Conservation (phyloP, 2,797 vertebrate genomes). For the Sorex maritimensis region DNA sequence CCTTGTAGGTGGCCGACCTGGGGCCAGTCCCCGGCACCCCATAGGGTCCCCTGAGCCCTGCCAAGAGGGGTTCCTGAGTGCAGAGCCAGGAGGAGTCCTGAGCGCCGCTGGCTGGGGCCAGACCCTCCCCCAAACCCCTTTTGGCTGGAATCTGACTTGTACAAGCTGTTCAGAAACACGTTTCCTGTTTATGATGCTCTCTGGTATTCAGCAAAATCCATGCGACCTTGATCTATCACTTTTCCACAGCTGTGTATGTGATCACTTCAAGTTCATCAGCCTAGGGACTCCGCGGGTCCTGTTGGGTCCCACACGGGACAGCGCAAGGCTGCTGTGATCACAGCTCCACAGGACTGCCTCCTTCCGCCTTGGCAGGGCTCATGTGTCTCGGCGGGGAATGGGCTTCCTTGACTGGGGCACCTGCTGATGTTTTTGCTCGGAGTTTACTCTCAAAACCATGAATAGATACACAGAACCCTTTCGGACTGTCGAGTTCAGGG, state of each 20-base stretch:
- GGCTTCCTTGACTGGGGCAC: background rate
- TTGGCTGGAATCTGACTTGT: slow-evolving; percentile 1
- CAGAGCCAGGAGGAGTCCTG: too few relatives aligned
- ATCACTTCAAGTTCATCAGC: background rate
- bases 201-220: slow-evolving; percentile 40
- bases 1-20: too few relatives aligned
- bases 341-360: background rate
- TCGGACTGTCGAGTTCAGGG: background rate
- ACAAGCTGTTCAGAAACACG: background rate
- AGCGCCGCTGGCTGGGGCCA: too few relatives aligned
- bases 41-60: too few relatives aligned
- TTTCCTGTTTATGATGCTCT: slow-evolving; percentile 35
- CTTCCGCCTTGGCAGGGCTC: background rate
- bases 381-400: background rate
- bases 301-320: background rate
- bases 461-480: background rate
- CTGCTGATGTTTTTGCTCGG: background rate
- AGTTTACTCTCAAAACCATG: slow-evolving; percentile 8
- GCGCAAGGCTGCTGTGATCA: background rate
- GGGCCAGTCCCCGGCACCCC: too few relatives aligned
- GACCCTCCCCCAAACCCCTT: too few relatives aligned
- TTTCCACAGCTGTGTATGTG: background rate
- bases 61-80: too few relatives aligned
- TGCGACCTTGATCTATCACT: background rate
- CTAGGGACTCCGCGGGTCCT: background rate